phyloP scores from a whole-genome alignment of 2,888 invertebrate genomes.

The Chalcis sispes region DNA sequence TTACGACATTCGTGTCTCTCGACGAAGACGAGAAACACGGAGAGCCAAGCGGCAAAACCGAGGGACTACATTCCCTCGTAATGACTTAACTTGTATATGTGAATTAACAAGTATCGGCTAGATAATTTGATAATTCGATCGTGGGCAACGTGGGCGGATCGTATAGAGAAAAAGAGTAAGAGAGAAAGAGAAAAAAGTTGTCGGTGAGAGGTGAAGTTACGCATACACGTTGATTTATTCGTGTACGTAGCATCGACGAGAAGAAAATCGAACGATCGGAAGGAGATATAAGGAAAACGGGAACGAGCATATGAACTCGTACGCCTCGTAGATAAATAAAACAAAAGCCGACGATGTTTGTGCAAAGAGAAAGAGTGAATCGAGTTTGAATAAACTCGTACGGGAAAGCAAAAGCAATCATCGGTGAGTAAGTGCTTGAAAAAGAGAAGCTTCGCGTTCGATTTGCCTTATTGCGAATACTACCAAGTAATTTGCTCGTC shows the following conservation, averaged over 20 bases:
- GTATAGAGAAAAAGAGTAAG: not conserved
- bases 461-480: too few species aligned
- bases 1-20: not conserved
- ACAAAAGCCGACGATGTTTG: conserved; percentile 4
- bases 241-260: conserved; percentile 3
- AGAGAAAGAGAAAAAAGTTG: not conserved
- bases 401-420: not conserved
- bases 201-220: not conserved
- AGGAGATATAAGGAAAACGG: conserved; percentile 22
- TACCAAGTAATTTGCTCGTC: too few species aligned
- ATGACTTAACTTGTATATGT: conserved; percentile 68
- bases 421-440: not conserved
- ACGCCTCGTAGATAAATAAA: conserved; percentile 1
- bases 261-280: conserved; percentile 48
- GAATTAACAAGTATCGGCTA: conserved; percentile 63
- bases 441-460: not conserved
- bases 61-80: conserved; percentile 67
- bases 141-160: conserved; percentile 11
- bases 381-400: not conserved
- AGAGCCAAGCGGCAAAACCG: not conserved
- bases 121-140: conserved; percentile 66
- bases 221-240: conserved; percentile 16
- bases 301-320: not conserved
- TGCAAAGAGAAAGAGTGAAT: conserved; percentile 5
- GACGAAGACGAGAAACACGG: not conserved